Evolutionary conservation across 2,888 invertebrate genomes (phyloP).

Genomic region (Marasmarcha lunaedactyla): DNA sequence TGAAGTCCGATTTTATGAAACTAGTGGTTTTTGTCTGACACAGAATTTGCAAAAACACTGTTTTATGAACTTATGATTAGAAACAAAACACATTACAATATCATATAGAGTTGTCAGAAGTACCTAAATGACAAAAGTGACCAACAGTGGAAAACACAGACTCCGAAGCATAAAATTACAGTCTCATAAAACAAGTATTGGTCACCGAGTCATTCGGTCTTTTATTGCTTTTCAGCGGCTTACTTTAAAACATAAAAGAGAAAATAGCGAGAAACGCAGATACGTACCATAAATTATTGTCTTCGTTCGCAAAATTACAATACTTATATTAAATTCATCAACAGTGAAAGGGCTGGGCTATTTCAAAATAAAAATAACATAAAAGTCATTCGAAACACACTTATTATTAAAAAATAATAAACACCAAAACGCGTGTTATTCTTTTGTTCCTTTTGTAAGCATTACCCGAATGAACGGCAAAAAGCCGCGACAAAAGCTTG

Average conservation of each 20-base stretch:
- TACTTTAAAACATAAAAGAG: not conserved
- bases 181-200: no score
- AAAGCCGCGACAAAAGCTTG: constrained; percentile 23
- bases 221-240: not conserved
- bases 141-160: no score
- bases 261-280: not conserved
- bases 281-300: not conserved
- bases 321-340: constrained; percentile 10
- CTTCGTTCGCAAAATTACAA: constrained; percentile 2
- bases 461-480: constrained; percentile 29
- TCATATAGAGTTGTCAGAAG: no score
- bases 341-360: constrained; percentile 30
- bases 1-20: no score
- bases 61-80: no score
- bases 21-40: no score
- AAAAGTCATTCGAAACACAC: constrained; percentile 30
- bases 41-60: no score
- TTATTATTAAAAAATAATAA: constrained; percentile 30
- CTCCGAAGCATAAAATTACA: no score
- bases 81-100: no score
- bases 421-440: constrained; percentile 26
- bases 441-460: constrained; percentile 24
- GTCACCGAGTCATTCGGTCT: not conserved
- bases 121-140: no score
- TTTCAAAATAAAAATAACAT: constrained; percentile 30